Conservation (phyloP, 1,140 invertebrate species). For the Epicauta chinensis region DNA sequence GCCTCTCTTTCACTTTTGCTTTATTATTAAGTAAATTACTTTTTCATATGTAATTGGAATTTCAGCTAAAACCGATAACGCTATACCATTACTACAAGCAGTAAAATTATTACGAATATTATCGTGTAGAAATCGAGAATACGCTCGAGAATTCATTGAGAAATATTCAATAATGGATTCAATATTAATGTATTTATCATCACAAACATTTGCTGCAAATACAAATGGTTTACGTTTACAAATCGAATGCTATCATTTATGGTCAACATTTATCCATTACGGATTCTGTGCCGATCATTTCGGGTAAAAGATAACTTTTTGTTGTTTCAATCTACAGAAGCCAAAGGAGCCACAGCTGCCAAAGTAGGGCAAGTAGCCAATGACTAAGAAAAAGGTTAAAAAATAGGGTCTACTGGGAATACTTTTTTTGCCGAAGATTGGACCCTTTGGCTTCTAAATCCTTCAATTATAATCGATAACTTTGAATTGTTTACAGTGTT, state of each 20-base stretch:
- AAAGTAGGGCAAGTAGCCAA: too few species aligned
- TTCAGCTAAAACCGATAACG: slow-evolving; percentile 22
- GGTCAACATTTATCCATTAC: slow-evolving; percentile 45
- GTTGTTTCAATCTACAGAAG: too few species aligned
- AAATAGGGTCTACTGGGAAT: too few species aligned
- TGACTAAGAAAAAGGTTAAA: too few species aligned
- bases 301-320: slow-evolving; percentile 19
- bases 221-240: slow-evolving; percentile 50
- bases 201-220: slow-evolving; percentile 43
- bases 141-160: slow-evolving; percentile 34
- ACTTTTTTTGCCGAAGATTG: too few species aligned
- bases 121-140: slow-evolving; percentile 42
- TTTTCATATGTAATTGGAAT: too few species aligned
- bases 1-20: too few species aligned
- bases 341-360: too few species aligned
- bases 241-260: slow-evolving; percentile 51
- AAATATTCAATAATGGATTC: slow-evolving; percentile 45
- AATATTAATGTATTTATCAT: slow-evolving; percentile 45
- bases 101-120: slow-evolving; percentile 49
- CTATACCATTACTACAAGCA: slow-evolving; percentile 45
- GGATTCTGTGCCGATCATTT: slow-evolving; percentile 41
- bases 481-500: slow-evolving; percentile 24
- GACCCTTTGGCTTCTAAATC: too few species aligned
- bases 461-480: background rate
- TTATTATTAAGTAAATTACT: too few species aligned